Evolutionary conservation across 2,797 vertebrate genomes (phyloP).

Genomic region (Eulemur mongoz): DNA sequence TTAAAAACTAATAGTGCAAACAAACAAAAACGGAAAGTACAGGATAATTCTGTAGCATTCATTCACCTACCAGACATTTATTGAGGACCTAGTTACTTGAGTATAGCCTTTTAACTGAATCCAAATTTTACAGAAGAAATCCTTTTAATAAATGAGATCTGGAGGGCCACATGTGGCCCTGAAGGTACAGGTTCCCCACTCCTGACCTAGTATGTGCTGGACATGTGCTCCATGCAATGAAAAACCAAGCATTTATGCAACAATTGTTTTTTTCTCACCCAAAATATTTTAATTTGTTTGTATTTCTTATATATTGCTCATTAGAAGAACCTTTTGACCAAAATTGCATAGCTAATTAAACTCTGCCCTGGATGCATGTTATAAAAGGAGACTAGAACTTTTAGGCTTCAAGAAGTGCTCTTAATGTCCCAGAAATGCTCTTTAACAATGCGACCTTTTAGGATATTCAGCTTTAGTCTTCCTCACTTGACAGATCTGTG

Average conservation of each 20-base stretch:
- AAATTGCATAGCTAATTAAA: not conserved
- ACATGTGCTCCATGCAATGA: not conserved
- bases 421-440: not conserved
- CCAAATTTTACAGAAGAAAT: not conserved
- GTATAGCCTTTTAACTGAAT: not conserved
- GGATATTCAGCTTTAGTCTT: not conserved
- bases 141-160: not conserved
- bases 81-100: not conserved
- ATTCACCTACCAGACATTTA: not conserved
- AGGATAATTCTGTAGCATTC: conserved; percentile 50
- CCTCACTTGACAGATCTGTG: not conserved
- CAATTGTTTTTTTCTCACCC: conserved; percentile 42
- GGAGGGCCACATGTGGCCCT: not conserved
- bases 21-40: not conserved
- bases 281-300: conserved; percentile 28
- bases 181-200: not conserved
- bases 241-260: not conserved
- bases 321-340: not conserved
- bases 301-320: not conserved
- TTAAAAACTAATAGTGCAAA: conserved; percentile 24
- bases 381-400: not conserved
- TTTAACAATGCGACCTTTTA: not conserved
- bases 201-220: not conserved
- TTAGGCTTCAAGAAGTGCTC: not conserved
- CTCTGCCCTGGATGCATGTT: not conserved